A percentile compares a stretch with the other conserved stretches of the same genome.
Evolutionary conservation across 2,888 invertebrate species (phyloP).

Genomic region (Limnephilus marmoratus): DNA sequence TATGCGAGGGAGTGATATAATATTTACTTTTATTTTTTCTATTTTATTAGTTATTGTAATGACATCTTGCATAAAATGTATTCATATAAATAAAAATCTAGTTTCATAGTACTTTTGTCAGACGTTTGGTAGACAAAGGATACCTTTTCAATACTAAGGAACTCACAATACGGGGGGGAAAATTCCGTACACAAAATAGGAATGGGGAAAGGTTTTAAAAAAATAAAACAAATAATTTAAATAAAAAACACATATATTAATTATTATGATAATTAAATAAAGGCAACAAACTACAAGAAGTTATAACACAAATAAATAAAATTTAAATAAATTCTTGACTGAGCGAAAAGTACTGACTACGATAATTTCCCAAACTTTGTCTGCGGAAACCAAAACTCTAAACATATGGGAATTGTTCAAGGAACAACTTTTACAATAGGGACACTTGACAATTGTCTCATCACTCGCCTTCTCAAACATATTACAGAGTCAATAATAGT

Average conservation of each 20-base stretch:
- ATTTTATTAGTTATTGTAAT: neutral
- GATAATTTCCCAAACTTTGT: conserved; percentile 16
- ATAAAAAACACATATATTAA: conserved; percentile 80
- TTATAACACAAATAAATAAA: conserved; percentile 66
- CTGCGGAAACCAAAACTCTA: conserved; percentile 24
- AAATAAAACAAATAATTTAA: conserved; percentile 71
- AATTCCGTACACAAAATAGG: neutral
- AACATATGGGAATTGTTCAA: conserved; percentile 19
- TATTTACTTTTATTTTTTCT: neutral
- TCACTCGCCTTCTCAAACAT: too few relatives aligned
- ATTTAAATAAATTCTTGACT: conserved; percentile 59
- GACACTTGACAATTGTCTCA: too few relatives aligned
- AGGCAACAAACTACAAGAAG: conserved; percentile 76
- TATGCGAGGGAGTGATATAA: neutral
- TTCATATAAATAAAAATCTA: neutral
- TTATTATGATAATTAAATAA: conserved; percentile 79
- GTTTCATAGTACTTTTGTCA: neutral
- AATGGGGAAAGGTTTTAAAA: conserved; percentile 30
- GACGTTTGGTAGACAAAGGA: neutral
- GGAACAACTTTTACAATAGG: neutral
- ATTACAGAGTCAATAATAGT: neutral
- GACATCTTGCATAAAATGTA: neutral
- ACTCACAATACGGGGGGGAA: neutral
- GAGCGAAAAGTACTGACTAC: conserved; percentile 56
- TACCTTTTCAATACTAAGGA: neutral